Conservation (phyloP, 2,113 vertebrate species). For the Nibea coibor region DNA sequence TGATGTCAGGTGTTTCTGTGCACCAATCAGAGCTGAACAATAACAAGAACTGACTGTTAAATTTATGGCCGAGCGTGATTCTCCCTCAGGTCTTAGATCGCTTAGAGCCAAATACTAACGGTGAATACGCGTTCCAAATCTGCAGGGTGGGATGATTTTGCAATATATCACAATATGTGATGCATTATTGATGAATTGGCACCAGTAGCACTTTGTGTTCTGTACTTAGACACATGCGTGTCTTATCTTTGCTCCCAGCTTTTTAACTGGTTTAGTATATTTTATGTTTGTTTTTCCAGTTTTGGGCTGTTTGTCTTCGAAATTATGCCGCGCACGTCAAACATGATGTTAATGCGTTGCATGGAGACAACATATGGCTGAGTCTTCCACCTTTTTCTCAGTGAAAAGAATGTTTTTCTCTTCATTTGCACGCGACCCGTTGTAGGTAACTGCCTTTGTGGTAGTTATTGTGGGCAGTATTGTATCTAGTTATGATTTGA, state of each 20-base stretch:
- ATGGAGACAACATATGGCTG: too few species aligned
- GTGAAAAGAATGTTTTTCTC: too few species aligned
- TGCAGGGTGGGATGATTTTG: not conserved
- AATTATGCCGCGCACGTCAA: not conserved
- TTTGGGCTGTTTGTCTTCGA: not conserved
- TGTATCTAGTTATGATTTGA: not conserved
- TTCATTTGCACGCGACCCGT: not conserved
- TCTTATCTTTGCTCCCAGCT: not conserved
- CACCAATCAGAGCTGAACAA: not conserved
- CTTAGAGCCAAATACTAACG: not conserved
- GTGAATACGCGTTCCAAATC: not conserved
- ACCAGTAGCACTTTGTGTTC: not conserved
- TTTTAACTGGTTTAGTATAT: not conserved
- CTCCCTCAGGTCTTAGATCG: not conserved
- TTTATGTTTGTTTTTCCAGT: not conserved
- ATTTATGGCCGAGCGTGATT: not conserved
- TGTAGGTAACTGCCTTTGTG: not conserved
- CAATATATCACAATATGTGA: not conserved
- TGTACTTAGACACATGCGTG: not conserved
- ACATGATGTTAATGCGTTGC: not conserved
- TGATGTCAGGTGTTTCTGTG: not conserved
- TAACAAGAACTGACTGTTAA: too few species aligned
- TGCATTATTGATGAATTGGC: not conserved
- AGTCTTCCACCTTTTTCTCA: too few species aligned
- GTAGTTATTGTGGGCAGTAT: not conserved